These are phyloP conservation scores for Eueremaeus valkanovi DNA, from an alignment of 2,888 invertebrate species.

Conservation along the genomic window DNA sequence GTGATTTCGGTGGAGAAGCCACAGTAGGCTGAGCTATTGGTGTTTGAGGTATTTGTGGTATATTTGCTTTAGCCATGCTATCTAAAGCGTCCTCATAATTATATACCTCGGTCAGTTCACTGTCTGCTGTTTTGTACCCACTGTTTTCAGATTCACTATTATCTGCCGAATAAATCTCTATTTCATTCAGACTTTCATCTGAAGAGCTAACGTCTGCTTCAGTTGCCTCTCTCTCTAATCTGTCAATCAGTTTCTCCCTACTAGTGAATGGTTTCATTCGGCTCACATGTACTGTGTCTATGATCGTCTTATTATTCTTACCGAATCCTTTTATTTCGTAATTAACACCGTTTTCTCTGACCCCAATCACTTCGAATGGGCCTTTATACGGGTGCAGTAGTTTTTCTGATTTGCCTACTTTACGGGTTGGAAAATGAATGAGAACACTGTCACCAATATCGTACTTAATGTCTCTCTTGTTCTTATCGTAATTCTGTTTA, in stretches of 20 bases:
- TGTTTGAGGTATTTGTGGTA: too few relatives aligned
- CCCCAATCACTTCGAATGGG: slow-evolving; percentile 3
- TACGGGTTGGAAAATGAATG: slow-evolving; percentile 22
- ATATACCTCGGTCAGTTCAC: background rate
- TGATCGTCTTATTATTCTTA: background rate
- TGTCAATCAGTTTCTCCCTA: background rate
- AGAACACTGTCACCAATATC: slow-evolving; percentile 33
- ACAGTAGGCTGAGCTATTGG: too few relatives aligned
- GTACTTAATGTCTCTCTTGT: background rate
- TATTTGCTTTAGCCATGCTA: too few relatives aligned
- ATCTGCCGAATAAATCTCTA: background rate
- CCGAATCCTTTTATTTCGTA: background rate
- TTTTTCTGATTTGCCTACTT: slow-evolving; percentile 34
- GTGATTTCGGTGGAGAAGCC: too few relatives aligned
- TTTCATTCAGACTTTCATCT: background rate
- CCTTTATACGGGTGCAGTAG: slow-evolving; percentile 36
- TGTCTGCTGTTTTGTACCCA: background rate
- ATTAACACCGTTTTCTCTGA: background rate
- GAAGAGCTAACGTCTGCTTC: too few relatives aligned
- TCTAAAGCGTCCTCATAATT: background rate
- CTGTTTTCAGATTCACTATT: background rate
- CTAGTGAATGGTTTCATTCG: background rate
- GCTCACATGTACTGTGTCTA: background rate
- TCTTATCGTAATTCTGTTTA: slow-evolving; percentile 15
- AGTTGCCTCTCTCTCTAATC: too few relatives aligned